Percentiles rank a stretch among this genome's conserved stretches.
Conservation (phyloP, 2,113 vertebrate species). For the Fregetta grallaria region DNA sequence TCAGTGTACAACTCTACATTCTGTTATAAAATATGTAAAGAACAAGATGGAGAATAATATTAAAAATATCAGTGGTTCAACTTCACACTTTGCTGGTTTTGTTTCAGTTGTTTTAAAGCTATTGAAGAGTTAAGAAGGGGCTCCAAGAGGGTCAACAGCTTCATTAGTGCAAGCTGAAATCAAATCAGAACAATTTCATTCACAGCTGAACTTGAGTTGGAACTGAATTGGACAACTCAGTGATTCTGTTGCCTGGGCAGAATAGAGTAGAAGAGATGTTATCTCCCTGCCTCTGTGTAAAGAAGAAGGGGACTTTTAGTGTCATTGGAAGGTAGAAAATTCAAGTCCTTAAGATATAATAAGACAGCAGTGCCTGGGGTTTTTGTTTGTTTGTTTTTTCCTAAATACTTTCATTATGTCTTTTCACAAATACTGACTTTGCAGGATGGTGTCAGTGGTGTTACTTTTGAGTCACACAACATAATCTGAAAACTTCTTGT, state of each 20-base stretch:
- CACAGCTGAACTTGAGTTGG: neutral
- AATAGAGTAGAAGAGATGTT: neutral
- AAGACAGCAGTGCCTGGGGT: neutral
- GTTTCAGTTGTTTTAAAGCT: neutral
- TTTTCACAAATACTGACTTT: neutral
- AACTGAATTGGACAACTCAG: neutral
- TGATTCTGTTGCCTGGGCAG: neutral
- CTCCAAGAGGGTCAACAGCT: neutral
- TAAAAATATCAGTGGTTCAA: neutral
- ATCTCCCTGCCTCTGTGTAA: neutral
- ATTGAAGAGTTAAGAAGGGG: neutral
- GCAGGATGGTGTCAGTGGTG: neutral
- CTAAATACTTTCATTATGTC: neutral
- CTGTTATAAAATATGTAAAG: neutral
- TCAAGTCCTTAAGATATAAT: neutral
- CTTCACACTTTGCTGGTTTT: neutral
- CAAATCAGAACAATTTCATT: neutral
- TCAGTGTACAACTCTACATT: neutral
- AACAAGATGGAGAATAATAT: neutral
- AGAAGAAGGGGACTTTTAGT: neutral
- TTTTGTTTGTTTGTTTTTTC: neutral
- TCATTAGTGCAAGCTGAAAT: neutral
- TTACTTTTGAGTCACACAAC: neutral
- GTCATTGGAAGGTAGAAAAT: neutral
- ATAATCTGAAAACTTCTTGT: neutral